Evolutionary conservation across 2,797 vertebrate species (phyloP), one percentile per base, ranked within the genome.

Genomic region (Aeoliscus strigatus): DNA sequence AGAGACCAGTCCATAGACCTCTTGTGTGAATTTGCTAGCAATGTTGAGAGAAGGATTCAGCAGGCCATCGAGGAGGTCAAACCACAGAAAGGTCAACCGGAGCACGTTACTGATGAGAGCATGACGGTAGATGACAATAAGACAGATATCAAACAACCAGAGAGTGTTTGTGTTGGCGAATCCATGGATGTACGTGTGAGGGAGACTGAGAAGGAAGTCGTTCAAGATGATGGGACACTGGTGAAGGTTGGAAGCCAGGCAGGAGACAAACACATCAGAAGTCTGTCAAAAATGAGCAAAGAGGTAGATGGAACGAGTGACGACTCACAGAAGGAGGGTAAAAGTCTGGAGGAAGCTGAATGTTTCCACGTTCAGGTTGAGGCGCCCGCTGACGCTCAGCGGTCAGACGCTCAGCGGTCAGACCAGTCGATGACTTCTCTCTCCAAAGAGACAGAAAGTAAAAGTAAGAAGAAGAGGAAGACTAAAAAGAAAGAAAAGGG

Each of bases 41-140:
- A 82, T 68, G 76, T 84, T 13, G 88, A 83, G 66, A 82, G 77
- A 78, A 82, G 70, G 73, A 72, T 88, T 44, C 81, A 86, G 36
- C 36, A 79, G 48, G 73, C 79, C 8, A 83, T 86, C 27, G 30
- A 81, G 24, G 77, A 86, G 11, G 77, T 76, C 1, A 13, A 10
- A 10, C 79, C 83, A 9, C 60, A 45, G 32, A 43, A 37, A 40
- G 50, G 47, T n/a, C 15, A 7, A 31, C 33, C 21, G 9, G 11
- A 33, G 46, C 53, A 25, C 44, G 7, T 46, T 37, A 14, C 12
- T 27, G 39, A 33, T 28, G 27, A 43, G 18, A 6, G 11, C n/a
- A 18, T 43, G 43, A 30, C 8, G 39, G 24, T 8, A 18, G 32
- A 47, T 14, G 34, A 40, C 15, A 14, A 44, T 54, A 39, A 24